These are phyloP conservation scores for Stenopsyche tienmushanensis DNA, from an alignment of 1,140 invertebrate genomes.

Conservation along the genomic window DNA sequence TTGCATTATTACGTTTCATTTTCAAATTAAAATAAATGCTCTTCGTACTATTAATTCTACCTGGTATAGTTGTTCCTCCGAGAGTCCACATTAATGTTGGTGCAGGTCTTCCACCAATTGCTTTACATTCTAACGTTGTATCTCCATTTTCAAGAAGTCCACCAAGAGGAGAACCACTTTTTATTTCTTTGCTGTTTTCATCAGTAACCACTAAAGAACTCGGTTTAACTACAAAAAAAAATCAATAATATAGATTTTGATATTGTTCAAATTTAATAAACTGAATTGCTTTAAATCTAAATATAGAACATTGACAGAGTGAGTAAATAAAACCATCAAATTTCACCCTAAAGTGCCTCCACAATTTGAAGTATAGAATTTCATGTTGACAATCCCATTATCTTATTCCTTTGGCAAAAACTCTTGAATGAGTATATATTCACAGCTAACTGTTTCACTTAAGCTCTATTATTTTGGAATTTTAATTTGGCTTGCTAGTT, in stretches of 20 bases:
- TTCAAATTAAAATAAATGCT: neutral
- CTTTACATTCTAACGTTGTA: constrained; percentile 32
- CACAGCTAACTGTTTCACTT: no score
- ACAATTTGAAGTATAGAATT: no score
- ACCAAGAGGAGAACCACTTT: constrained; percentile 17
- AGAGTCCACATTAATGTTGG: constrained; percentile 34
- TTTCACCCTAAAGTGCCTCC: no score
- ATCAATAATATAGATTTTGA: neutral
- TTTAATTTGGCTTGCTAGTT: no score
- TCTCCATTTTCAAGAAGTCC: constrained; percentile 34
- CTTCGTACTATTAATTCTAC: constrained; percentile 22
- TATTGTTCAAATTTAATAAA: neutral
- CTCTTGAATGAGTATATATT: no score
- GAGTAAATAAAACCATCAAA: no score
- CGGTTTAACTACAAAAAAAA: constrained; percentile 35
- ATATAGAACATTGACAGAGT: no score
- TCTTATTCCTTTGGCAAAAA: no score
- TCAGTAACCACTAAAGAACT: constrained; percentile 23
- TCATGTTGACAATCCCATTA: no score
- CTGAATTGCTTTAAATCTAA: neutral
- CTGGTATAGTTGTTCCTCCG: constrained; percentile 27
- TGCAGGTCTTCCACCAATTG: constrained; percentile 31
- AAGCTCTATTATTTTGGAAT: no score
- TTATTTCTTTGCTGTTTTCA: constrained; percentile 29
- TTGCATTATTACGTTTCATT: neutral